A percentile compares a stretch with the other conserved stretches of the same genome.
phyloP scores from a whole-genome alignment of 2,888 invertebrate species.

The Holacanthella duospinosa region DNA sequence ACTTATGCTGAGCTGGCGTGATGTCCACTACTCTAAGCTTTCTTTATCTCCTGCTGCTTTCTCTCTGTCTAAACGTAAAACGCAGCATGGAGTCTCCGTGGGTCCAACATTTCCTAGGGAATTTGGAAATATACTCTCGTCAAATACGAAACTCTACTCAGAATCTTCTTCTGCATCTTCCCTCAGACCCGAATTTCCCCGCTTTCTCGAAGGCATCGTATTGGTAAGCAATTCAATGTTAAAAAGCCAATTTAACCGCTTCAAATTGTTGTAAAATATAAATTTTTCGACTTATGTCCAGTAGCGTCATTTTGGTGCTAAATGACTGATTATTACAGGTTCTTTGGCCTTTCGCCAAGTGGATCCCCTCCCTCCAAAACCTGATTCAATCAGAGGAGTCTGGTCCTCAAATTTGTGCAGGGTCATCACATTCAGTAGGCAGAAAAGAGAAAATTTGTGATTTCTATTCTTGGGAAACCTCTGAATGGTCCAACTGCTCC shows the following conservation, averaged over 20 bases:
- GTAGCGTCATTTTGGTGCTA: background rate
- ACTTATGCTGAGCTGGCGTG: background rate
- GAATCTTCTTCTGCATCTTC: slow-evolving; percentile 1
- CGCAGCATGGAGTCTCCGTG: slow-evolving; percentile 8
- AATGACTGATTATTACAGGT: background rate
- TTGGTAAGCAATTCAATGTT: background rate
- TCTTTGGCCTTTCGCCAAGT: background rate
- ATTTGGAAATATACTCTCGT: background rate
- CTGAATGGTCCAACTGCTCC: slow-evolving; percentile 61
- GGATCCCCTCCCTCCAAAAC: background rate
- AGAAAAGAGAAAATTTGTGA: background rate
- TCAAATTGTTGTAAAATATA: background rate
- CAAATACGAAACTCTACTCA: slow-evolving; percentile 9
- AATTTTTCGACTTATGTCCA: background rate
- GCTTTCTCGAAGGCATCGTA: background rate
- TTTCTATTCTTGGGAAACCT: slow-evolving; percentile 50
- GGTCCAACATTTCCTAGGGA: background rate
- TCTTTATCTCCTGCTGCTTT: slow-evolving; percentile 15
- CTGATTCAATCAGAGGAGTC: background rate
- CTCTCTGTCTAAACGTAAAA: background rate
- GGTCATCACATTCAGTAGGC: background rate
- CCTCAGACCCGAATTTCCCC: background rate
- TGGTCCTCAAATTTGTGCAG: background rate
- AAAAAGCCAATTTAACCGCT: no score
- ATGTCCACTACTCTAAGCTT: background rate